Evolutionary conservation across 2,113 vertebrate genomes (phyloP).

Genomic region (Gymnocephalus cernua): DNA sequence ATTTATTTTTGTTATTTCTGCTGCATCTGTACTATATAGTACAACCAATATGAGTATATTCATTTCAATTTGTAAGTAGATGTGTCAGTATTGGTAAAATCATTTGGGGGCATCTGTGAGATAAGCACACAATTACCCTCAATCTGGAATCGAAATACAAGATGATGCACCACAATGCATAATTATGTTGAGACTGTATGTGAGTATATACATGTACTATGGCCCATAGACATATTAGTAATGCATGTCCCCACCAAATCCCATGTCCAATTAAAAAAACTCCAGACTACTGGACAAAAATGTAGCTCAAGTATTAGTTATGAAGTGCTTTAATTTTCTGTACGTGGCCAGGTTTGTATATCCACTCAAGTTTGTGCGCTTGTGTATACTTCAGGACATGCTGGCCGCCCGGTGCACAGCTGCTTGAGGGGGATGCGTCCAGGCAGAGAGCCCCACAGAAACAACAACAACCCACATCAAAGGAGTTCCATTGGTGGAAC

Average conservation of each 20-base stretch:
- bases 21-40: not conserved
- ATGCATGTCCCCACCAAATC: not conserved
- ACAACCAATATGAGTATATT: not conserved
- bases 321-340: not conserved
- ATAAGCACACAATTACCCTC: not conserved
- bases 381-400: slow-evolving; percentile 18
- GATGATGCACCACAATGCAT: not conserved
- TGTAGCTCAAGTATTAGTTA: not conserved
- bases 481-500: slow-evolving; percentile 66
- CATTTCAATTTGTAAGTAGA: not conserved
- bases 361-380: slow-evolving; percentile 1
- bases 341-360: not conserved
- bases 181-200: not conserved
- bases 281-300: not conserved
- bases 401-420: slow-evolving; percentile 56
- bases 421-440: slow-evolving; percentile 70
- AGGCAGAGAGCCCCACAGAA: slow-evolving; percentile 55
- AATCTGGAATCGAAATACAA: not conserved
- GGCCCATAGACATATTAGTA: not conserved
- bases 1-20: not conserved
- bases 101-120: not conserved
- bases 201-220: not conserved
- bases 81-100: not conserved
- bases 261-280: not conserved
- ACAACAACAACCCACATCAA: slow-evolving; percentile 81